Evolutionary conservation across 2,888 invertebrate genomes (phyloP), one percentile per base, ranked within the genome.

Genomic region (Apomyelois bistriatella): DNA sequence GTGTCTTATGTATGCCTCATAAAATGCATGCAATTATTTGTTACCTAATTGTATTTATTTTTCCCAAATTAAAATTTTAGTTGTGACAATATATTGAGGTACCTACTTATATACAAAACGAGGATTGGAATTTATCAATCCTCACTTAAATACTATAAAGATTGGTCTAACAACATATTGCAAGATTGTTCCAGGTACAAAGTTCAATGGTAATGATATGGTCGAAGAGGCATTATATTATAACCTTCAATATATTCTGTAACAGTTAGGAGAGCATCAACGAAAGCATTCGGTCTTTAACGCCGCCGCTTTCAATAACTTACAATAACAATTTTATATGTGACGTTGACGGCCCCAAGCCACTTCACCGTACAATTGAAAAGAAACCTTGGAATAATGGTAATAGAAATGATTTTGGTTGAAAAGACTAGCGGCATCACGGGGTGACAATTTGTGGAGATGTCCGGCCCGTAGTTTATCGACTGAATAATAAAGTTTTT

Each of bases 391-490:
- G 15, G 1, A 1, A 6, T 30, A 0, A 1, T 1, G 1, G n/a
- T 0, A 1, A 17, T 17, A 51, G 13, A 17, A 42, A n/a, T 35
- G 30, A n/a, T 2, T 17, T 17, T 42, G 1, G 12, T 13, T 22
- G 15, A 1, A 22, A 0, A 46, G 6, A 3, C 22, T 28, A 46
- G 38, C 32, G 54, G 50, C 54, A 55, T 59, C 60, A 56, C 58
- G 54, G 53, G 58, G 61, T 58, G 65, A 62, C 62, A 61, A 65
- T 60, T 64, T 61, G 65, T 60, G 58, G 60, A 64, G 57, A 58
- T 58, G 61, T 61, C 65, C 59, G 59, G 58, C 59, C 62, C 56
- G 56, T 61, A 60, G 61, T 64, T 65, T 65, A 64, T 64, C 53
- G 60, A 48, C 35, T 28, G 46, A 13, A 46, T 46, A 46, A 46